Percentiles rank a stretch among this genome's conserved stretches.
Evolutionary conservation across 2,113 vertebrate species (phyloP).

Genomic region (Serinus canaria): DNA sequence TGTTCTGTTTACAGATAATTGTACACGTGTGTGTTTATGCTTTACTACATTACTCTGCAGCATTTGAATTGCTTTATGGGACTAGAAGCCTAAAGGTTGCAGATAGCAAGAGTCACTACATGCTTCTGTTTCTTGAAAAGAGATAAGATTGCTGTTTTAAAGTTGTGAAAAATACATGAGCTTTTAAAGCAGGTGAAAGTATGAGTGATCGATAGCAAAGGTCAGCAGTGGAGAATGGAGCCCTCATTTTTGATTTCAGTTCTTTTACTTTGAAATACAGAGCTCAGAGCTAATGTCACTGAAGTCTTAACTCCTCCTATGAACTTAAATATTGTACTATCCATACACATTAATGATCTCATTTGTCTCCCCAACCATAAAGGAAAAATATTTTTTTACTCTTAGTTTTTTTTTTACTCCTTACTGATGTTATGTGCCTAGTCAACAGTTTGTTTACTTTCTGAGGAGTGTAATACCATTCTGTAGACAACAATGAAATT

Average conservation of each 20-base stretch:
- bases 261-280: background rate
- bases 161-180: background rate
- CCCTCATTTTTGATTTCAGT: background rate
- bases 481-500: background rate
- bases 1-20: background rate
- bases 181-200: background rate
- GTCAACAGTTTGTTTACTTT: background rate
- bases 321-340: background rate
- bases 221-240: background rate
- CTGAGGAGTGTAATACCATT: background rate
- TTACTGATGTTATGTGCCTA: background rate
- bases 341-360: background rate
- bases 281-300: background rate
- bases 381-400: background rate
- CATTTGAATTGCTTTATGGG: background rate
- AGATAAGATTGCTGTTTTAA: background rate
- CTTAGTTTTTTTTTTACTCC: background rate
- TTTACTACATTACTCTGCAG: background rate
- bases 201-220: background rate
- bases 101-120: background rate
- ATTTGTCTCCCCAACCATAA: background rate
- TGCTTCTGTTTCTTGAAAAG: background rate
- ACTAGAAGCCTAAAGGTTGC: background rate
- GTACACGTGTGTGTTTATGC: background rate
- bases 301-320: background rate